These are phyloP conservation scores for Syngnathus floridae DNA, from an alignment of 2,113 vertebrate species.

Conservation along the genomic window DNA sequence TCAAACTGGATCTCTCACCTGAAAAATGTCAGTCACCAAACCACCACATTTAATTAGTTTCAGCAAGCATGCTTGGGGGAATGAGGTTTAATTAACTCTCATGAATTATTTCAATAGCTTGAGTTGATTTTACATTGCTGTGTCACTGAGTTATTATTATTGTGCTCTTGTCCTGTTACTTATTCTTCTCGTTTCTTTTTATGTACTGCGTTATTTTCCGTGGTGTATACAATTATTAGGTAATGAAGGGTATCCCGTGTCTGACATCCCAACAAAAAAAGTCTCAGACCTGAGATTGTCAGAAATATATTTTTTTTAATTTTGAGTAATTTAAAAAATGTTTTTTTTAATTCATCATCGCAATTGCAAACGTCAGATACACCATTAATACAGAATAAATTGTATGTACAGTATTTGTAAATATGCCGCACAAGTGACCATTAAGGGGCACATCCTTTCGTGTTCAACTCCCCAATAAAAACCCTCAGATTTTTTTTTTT, in stretches of 20 bases:
- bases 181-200: background rate
- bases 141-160: conserved; percentile 17
- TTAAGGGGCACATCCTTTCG: background rate
- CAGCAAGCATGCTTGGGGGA: conserved; percentile 33
- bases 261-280: background rate
- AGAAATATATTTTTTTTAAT: background rate
- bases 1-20: conserved; percentile 33
- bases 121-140: conserved; percentile 24
- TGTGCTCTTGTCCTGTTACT: conserved; percentile 13
- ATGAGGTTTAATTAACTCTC: conserved; percentile 51
- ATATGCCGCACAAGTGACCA: background rate
- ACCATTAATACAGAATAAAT: no score
- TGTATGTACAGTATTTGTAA: background rate
- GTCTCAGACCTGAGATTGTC: conserved; percentile 1
- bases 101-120: conserved; percentile 32
- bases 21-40: conserved; percentile 42
- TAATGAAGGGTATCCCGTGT: background rate
- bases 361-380: no score
- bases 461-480: conserved; percentile 7
- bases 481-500: conserved; percentile 8
- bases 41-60: conserved; percentile 49
- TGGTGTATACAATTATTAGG: conserved; percentile 38
- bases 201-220: conserved; percentile 20
- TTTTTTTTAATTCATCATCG: no score
- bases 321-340: no score